Evolutionary conservation across 2,888 invertebrate species (phyloP).

Genomic region (Crepidodera aurea): DNA sequence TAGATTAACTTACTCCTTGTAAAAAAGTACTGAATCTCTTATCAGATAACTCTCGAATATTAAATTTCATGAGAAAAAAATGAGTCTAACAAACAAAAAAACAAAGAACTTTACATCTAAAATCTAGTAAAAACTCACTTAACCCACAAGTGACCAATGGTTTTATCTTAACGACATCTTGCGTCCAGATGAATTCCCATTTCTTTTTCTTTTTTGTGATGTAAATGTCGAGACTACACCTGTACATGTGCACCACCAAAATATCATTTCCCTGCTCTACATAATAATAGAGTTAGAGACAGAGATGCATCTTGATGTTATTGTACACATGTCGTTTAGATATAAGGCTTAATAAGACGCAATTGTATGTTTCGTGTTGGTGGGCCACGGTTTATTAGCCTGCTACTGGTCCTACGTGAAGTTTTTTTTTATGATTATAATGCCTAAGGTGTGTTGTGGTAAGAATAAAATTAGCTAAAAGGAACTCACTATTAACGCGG

Average conservation of each 20-base stretch:
- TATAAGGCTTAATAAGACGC: constrained; percentile 55
- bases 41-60: neutral
- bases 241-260: constrained; percentile 50
- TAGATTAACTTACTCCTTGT: neutral
- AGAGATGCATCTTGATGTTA: constrained; percentile 52
- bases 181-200: constrained; percentile 53
- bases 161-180: constrained; percentile 54
- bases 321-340: constrained; percentile 55
- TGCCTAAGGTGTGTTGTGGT: too few relatives aligned
- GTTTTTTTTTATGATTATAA: constrained; percentile 41
- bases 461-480: too few relatives aligned
- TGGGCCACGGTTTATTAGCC: constrained; percentile 48
- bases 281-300: constrained; percentile 51
- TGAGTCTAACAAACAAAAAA: constrained; percentile 11
- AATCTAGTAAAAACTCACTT: constrained; percentile 26
- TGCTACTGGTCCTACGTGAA: constrained; percentile 50
- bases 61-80: constrained; percentile 7
- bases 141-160: constrained; percentile 36
- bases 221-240: constrained; percentile 54
- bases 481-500: too few relatives aligned
- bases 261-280: constrained; percentile 51
- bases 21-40: neutral
- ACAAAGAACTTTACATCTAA: constrained; percentile 21
- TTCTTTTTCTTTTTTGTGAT: constrained; percentile 54
- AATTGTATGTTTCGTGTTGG: constrained; percentile 53